Percentiles rank a stretch among this genome's conserved stretches.
These are phyloP conservation scores for Sebastes cheni DNA, from an alignment of 2,797 vertebrate species.

Conservation along the genomic window DNA sequence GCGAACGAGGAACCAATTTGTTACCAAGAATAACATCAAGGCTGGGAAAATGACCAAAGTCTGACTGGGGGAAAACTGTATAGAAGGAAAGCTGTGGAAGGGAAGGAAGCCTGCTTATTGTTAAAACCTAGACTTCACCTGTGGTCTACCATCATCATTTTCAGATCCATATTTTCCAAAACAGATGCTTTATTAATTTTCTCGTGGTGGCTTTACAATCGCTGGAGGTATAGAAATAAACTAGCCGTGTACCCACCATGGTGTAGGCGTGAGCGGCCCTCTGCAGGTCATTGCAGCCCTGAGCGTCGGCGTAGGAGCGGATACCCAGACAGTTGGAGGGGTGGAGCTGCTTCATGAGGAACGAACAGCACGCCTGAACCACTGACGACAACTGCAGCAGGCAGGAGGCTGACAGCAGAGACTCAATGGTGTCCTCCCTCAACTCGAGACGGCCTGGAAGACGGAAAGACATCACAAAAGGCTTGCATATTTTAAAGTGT, in stretches of 20 bases:
- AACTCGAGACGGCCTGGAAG: slow-evolving; percentile 92
- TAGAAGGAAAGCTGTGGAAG: background rate
- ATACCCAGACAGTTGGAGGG: slow-evolving; percentile 99
- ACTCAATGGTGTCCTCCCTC: slow-evolving; percentile 96
- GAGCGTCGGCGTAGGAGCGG: slow-evolving; percentile 94
- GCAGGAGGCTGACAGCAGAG: slow-evolving; percentile 94
- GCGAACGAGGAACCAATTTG: slow-evolving; percentile 52
- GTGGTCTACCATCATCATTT: background rate
- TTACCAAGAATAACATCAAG: slow-evolving; percentile 26
- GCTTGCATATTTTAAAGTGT: background rate
- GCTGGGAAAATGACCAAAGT: slow-evolving; percentile 22
- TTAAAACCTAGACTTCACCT: background rate
- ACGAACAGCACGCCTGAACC: slow-evolving; percentile 96
- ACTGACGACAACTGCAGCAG: slow-evolving; percentile 95
- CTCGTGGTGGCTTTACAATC: background rate
- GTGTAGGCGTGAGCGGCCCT: slow-evolving; percentile 96
- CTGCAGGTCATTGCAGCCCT: slow-evolving; percentile 95
- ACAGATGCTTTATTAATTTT: background rate
- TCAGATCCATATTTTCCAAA: background rate
- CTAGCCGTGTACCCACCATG: slow-evolving; percentile 86
- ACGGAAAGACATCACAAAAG: background rate
- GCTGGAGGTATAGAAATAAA: background rate
- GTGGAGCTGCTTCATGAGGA: slow-evolving; percentile 98
- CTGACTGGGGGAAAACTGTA: background rate
- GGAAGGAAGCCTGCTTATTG: background rate